Percentiles rank a stretch among this genome's conserved stretches.
Evolutionary conservation across 2,888 invertebrate genomes (phyloP).

Genomic region (Eurytoma adleriae): DNA sequence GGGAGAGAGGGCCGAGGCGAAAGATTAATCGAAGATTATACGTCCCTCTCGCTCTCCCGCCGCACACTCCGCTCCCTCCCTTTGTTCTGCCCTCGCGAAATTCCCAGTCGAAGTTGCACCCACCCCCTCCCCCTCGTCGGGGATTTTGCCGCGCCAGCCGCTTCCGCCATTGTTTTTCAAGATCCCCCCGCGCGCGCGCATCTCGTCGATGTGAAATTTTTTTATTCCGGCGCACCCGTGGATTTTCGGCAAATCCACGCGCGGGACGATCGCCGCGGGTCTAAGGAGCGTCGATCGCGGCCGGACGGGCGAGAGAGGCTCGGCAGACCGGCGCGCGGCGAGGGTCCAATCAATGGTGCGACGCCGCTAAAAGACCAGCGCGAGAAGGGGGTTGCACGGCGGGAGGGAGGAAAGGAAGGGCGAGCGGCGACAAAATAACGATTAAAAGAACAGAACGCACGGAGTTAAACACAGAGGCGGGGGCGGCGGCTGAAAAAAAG

Average conservation of each 20-base stretch:
- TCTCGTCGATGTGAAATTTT: neutral
- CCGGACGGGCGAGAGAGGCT: no score
- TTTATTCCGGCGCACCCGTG: neutral
- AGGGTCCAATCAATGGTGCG: slow-evolving; percentile 24
- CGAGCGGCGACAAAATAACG: slow-evolving; percentile 44
- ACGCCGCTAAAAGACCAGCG: slow-evolving; percentile 15
- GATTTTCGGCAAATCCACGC: no score
- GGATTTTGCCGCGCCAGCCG: slow-evolving; percentile 18
- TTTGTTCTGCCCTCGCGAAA: slow-evolving; percentile 50
- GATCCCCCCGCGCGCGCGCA: neutral
- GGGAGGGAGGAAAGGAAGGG: neutral
- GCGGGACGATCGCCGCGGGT: no score
- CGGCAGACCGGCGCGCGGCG: neutral
- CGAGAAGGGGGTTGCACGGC: neutral
- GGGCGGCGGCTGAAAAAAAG: neutral
- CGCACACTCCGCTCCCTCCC: slow-evolving; percentile 60
- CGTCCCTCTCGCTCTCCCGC: slow-evolving; percentile 52
- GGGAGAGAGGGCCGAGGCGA: slow-evolving; percentile 26
- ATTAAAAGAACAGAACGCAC: slow-evolving; percentile 47
- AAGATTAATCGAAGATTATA: slow-evolving; percentile 57
- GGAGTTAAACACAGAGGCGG: neutral
- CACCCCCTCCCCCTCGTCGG: slow-evolving; percentile 21
- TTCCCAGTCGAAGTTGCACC: slow-evolving; percentile 55
- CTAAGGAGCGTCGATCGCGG: no score
- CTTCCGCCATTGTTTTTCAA: slow-evolving; percentile 45